A percentile compares a stretch with the other conserved stretches of the same genome.
phyloP scores from a whole-genome alignment of 1,140 invertebrate genomes.

The Drosophila murphyi region DNA sequence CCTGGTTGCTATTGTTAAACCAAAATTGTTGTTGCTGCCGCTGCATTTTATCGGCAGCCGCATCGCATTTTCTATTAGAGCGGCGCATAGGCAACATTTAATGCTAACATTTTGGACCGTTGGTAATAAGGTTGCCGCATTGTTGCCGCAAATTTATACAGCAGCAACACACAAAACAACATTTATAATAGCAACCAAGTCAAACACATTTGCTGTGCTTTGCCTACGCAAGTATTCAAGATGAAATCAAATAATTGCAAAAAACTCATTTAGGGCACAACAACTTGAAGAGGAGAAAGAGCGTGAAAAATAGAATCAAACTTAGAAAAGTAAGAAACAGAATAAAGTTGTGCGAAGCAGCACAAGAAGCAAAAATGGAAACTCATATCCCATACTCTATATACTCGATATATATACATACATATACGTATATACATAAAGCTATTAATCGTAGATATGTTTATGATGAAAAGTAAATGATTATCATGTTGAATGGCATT shows the following conservation, averaged over 20 bases:
- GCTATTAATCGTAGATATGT: conserved; percentile 39
- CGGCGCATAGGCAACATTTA: conserved; percentile 78
- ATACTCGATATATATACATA: conserved; percentile 28
- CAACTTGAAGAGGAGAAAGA: conserved; percentile 19
- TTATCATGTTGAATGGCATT: conserved; percentile 36
- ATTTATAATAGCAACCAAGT: conserved; percentile 12
- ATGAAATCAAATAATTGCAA: conserved; percentile 83
- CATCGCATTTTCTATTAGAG: conserved; percentile 81
- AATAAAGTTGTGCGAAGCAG: conserved; percentile 21
- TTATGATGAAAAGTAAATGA: conserved; percentile 59
- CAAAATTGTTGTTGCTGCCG: conserved; percentile 38
- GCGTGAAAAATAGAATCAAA: conserved; percentile 68
- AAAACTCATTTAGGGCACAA: conserved; percentile 80
- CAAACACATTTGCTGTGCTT: conserved; percentile 37
- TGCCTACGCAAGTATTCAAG: conserved; percentile 63
- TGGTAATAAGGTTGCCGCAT: conserved; percentile 70
- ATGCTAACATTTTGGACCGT: conserved; percentile 68
- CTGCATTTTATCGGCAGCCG: conserved; percentile 75
- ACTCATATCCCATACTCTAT: conserved; percentile 21
- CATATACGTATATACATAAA: conserved; percentile 13
- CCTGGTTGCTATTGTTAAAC: conserved; percentile 43
- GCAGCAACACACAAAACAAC: conserved; percentile 11
- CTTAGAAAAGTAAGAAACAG: conserved; percentile 38
- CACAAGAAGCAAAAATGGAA: conserved; percentile 6
- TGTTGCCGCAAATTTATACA: conserved; percentile 57